Conservation (phyloP, 1,140 invertebrate species). For the Drosophila takahashii region DNA sequence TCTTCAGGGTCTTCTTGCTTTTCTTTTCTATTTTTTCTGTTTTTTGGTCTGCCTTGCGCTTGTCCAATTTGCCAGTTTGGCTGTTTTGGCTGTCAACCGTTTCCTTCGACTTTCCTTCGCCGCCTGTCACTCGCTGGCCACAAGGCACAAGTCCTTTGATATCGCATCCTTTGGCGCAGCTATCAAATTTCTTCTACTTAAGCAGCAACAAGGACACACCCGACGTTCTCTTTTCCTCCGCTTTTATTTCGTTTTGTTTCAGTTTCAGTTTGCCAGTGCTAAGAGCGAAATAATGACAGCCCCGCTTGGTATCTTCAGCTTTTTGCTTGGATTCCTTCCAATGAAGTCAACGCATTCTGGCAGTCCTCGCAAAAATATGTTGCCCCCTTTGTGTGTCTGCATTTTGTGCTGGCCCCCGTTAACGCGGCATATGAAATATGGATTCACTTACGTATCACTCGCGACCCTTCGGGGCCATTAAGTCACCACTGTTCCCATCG, state of each 20-base stretch:
- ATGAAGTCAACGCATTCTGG: slow-evolving; percentile 39
- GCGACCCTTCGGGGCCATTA: slow-evolving; percentile 72
- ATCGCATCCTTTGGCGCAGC: slow-evolving; percentile 78
- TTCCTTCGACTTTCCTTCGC: slow-evolving; percentile 46
- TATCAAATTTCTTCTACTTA: slow-evolving; percentile 67
- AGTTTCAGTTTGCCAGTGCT: slow-evolving; percentile 31
- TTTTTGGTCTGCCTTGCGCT: slow-evolving; percentile 25
- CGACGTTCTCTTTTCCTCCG: slow-evolving; percentile 24
- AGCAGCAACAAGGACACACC: slow-evolving; percentile 46
- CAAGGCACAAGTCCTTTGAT: slow-evolving; percentile 73
- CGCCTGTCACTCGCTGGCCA: slow-evolving; percentile 57
- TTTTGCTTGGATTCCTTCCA: slow-evolving; percentile 46
- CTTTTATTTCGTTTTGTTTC: slow-evolving; percentile 53
- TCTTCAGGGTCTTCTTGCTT: slow-evolving; percentile 5
- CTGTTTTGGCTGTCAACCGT: slow-evolving; percentile 67
- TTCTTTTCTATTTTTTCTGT: slow-evolving; percentile 3
- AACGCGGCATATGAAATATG: slow-evolving; percentile 80
- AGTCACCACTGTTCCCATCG: slow-evolving; percentile 27
- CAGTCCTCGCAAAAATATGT: slow-evolving; percentile 33
- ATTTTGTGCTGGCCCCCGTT: slow-evolving; percentile 55
- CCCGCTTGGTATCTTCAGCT: slow-evolving; percentile 37
- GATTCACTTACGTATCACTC: slow-evolving; percentile 81
- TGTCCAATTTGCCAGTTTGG: slow-evolving; percentile 69
- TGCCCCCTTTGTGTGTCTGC: slow-evolving; percentile 51
- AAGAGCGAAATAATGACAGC: slow-evolving; percentile 65